Conservation (phyloP, 2,113 vertebrate genomes). For the Oenanthe melanoleuca region DNA sequence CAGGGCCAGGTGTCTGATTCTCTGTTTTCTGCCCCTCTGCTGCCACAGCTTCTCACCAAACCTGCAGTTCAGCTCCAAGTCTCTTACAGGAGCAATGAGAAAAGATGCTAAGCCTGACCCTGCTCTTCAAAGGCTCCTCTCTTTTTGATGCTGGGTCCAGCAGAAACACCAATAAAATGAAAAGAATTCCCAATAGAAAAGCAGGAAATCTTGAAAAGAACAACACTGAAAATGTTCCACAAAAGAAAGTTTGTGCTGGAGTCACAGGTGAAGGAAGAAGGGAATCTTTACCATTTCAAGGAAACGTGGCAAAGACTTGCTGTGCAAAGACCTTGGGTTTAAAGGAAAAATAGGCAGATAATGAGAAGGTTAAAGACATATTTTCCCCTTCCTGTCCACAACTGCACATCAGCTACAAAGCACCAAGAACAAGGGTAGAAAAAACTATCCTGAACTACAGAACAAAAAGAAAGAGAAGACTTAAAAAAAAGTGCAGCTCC, state of each 20-base stretch:
- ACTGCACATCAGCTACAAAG: background rate
- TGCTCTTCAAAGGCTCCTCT: background rate
- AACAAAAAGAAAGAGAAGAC: background rate
- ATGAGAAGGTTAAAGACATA: background rate
- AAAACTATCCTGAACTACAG: background rate
- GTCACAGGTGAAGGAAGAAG: constrained; percentile 54
- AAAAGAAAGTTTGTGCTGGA: constrained; percentile 35
- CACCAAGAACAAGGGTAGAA: background rate
- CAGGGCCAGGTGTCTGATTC: accelerated
- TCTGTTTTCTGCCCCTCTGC: background rate
- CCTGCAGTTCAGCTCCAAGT: background rate
- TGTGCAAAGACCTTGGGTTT: constrained; percentile 37
- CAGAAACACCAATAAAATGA: constrained; percentile 22
- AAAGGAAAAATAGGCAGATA: background rate
- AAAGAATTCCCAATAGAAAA: constrained; percentile 39
- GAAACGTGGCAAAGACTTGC: background rate
- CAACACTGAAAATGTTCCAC: background rate
- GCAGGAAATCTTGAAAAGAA: constrained; percentile 49
- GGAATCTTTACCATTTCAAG: constrained; percentile 46
- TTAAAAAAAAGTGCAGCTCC: background rate
- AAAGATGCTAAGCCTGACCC: background rate
- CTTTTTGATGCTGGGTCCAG: background rate
- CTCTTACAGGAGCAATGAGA: background rate
- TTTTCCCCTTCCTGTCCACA: background rate
- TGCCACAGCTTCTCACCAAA: background rate